phyloP scores from a whole-genome alignment of 2,888 invertebrate species.

The Teinopalpus imperialis region DNA sequence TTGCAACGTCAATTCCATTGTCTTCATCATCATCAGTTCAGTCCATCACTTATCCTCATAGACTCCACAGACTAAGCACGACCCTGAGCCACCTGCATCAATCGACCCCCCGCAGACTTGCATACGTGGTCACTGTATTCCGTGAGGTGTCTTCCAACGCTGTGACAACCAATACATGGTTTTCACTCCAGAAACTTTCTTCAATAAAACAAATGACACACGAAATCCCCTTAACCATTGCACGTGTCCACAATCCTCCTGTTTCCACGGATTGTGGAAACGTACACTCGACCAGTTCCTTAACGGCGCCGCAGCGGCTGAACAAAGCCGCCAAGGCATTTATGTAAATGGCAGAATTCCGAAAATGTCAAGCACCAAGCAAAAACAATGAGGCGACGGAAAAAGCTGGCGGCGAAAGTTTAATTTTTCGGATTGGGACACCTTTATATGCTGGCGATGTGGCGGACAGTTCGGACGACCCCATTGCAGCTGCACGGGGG shows the following conservation, averaged over 20 bases:
- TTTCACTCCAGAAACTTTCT: too few species aligned
- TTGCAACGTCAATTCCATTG: too few species aligned
- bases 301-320: constrained; percentile 74
- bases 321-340: constrained; percentile 68
- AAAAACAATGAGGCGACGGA: constrained; percentile 65
- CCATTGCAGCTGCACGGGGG: constrained; percentile 26
- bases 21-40: too few species aligned
- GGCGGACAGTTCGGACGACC: constrained; percentile 30
- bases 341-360: constrained; percentile 78
- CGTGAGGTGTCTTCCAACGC: too few species aligned
- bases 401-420: constrained; percentile 68
- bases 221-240: too few species aligned
- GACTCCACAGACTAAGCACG: too few species aligned
- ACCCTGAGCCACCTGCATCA: too few species aligned
- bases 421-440: constrained; percentile 62
- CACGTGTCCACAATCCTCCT: neutral
- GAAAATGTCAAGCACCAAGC: constrained; percentile 63
- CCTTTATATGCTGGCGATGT: constrained; percentile 42
- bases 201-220: too few species aligned
- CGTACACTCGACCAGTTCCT: constrained; percentile 32
- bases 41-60: too few species aligned
- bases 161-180: too few species aligned
- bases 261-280: constrained; percentile 2
- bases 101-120: too few species aligned
- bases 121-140: too few species aligned